phyloP scores from a whole-genome alignment of 2,797 vertebrate genomes.

The Sardinella longiceps region DNA sequence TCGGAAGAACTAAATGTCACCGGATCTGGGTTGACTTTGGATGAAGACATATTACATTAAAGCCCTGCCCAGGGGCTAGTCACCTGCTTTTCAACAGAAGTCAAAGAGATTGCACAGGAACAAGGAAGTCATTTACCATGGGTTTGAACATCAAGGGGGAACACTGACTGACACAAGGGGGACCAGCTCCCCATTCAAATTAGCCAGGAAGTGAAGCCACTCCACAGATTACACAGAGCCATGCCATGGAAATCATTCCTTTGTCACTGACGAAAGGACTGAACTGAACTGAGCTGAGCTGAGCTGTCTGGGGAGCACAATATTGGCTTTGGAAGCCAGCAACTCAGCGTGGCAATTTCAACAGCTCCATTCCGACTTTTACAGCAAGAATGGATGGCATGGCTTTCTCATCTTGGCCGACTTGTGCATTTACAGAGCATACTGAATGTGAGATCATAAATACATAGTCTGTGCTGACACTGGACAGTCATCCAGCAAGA shows the following conservation, averaged over 20 bases:
- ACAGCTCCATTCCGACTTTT: conserved; percentile 5
- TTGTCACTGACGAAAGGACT: conserved; percentile 46
- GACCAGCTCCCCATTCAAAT: conserved; percentile 58
- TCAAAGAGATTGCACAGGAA: conserved; percentile 72
- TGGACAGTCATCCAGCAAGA: background rate
- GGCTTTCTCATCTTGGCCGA: background rate
- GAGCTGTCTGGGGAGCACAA: background rate
- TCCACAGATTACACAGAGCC: conserved; percentile 53
- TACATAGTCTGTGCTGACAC: conserved; percentile 17
- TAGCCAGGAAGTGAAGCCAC: conserved; percentile 51
- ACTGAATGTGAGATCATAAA: conserved; percentile 4
- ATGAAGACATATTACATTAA: conserved; percentile 52
- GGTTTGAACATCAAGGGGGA: conserved; percentile 66
- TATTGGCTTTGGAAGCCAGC: conserved; percentile 19
- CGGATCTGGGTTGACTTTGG: conserved; percentile 70
- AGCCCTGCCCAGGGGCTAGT: conserved; percentile 68
- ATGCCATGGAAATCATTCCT: conserved; percentile 56
- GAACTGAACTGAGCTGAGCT: background rate
- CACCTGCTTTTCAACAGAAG: conserved; percentile 74
- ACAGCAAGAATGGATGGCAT: conserved; percentile 11
- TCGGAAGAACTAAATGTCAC: conserved; percentile 63
- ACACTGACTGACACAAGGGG: conserved; percentile 50
- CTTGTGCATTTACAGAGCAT: background rate
- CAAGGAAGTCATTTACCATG: conserved; percentile 70
- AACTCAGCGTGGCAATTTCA: conserved; percentile 3